Conservation (phyloP, 2,113 vertebrate species). For the Probosciger aterrimus region DNA sequence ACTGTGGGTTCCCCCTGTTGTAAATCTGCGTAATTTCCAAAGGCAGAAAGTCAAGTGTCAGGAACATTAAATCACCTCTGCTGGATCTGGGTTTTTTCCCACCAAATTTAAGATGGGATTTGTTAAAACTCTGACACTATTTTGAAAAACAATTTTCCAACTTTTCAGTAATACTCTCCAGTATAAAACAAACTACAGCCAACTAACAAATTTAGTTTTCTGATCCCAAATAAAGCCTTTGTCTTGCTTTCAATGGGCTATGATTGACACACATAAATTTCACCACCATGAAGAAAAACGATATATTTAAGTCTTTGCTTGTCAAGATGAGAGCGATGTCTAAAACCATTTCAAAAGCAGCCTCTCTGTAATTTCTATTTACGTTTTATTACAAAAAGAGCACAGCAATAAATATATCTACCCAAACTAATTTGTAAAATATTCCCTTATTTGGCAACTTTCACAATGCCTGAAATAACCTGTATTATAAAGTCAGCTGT, state of each 20-base stretch:
- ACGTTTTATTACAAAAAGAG: slow-evolving; percentile 58
- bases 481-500: slow-evolving; percentile 26
- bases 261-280: not conserved
- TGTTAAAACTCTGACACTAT: not conserved
- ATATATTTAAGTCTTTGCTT: not conserved
- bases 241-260: not conserved
- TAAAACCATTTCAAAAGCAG: slow-evolving; percentile 35
- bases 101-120: not conserved
- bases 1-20: not conserved
- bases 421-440: not conserved
- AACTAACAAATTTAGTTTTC: not conserved
- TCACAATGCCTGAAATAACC: slow-evolving; percentile 22
- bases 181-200: not conserved
- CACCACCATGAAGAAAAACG: not conserved
- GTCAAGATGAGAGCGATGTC: not conserved
- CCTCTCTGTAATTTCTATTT: slow-evolving; percentile 23
- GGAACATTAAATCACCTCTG: not conserved
- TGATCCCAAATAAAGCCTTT: not conserved
- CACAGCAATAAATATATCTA: slow-evolving; percentile 29
- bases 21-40: not conserved
- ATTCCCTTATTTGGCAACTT: not conserved
- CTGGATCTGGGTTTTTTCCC: fast-evolving
- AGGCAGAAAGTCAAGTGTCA: not conserved
- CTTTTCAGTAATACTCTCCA: not conserved
- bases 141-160: not conserved